Percentiles rank a stretch among this genome's conserved stretches.
These are phyloP conservation scores for Meleagris gallopavo DNA, from an alignment of 2,113 vertebrate species.

Conservation along the genomic window DNA sequence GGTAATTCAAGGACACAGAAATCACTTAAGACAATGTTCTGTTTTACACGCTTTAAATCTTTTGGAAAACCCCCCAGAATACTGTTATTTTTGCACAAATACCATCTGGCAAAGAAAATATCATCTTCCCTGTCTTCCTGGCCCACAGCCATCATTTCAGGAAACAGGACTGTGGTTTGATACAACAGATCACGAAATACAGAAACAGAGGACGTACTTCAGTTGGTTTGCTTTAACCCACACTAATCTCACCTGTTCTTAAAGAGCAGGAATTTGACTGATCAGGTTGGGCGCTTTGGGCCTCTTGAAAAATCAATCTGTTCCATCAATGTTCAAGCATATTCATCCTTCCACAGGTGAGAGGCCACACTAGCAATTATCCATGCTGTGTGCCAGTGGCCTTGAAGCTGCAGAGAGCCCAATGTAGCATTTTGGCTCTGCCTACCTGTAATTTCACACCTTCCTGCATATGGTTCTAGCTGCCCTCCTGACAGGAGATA, in stretches of 20 bases:
- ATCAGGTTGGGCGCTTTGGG: background rate
- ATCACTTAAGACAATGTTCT: background rate
- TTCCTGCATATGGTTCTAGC: background rate
- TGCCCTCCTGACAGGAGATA: background rate
- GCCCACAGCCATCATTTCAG: background rate
- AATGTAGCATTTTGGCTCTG: background rate
- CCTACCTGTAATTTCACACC: background rate
- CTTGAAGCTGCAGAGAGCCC: background rate
- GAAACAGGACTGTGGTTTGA: background rate
- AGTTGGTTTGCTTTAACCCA: background rate
- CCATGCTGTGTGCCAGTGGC: background rate
- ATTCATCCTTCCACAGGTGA: background rate
- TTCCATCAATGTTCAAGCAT: background rate
- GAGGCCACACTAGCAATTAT: background rate
- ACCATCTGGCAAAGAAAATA: constrained; percentile 16
- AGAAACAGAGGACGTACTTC: background rate
- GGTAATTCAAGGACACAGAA: background rate
- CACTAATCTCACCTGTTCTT: background rate
- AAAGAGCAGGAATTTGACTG: background rate
- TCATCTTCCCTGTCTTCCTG: background rate
- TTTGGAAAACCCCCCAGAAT: background rate
- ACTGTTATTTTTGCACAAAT: constrained; percentile 46
- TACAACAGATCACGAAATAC: background rate
- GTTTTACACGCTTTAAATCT: background rate
- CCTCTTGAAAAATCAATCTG: background rate